Evolutionary conservation across 2,113 vertebrate genomes (phyloP), one percentile per base, ranked within the genome.

Genomic region (Theristicus caerulescens): DNA sequence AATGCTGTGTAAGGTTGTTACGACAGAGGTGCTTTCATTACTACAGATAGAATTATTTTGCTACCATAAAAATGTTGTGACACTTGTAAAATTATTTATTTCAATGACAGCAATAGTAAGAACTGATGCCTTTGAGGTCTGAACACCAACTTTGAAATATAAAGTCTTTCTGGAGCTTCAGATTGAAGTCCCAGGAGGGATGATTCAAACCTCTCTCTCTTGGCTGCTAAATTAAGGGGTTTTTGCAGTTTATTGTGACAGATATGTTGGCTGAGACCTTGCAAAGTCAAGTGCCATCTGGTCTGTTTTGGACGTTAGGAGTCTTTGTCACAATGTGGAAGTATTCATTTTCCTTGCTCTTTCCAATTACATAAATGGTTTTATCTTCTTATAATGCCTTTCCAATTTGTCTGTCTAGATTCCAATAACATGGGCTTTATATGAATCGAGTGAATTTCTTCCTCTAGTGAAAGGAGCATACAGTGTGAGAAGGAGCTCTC

Each of bases 231-330:
- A 80, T 42, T 62, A 71, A 80, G 61, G 8, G 13, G 1, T 0
- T 2, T 42, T 80, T 80, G 21, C 72, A 44, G 11, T 65, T 79
- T 59, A 18, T 64, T 61, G 59, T 78, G 64, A 36, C 40, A 69
- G 57, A 46, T 84, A 44, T 81, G n/a, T 73, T 84, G 82, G 12
- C 91, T 90, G 78, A 78, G 65, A 78, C 64, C 49, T 64, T 69
- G 73, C 38, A 61, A 64, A 84, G n/a, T 51, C 11, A 54, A 51
- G 9, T 65, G 32, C 58, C 21, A 14, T 54, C 72, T 77, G n/a
- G 4, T 67, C n/a, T 86, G n/a, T 5, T 93, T 66, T 72, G 67
- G 62, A 44, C 52, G 36, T 76, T 29, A 32, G 24, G 42, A 67
- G 16, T 64, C 42, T 58, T 71, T 78, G 49, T 49, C 58, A 67